Evolutionary conservation across 2,113 vertebrate species (phyloP), one percentile per base, ranked within the genome.

Genomic region (Brachirus orientalis): DNA sequence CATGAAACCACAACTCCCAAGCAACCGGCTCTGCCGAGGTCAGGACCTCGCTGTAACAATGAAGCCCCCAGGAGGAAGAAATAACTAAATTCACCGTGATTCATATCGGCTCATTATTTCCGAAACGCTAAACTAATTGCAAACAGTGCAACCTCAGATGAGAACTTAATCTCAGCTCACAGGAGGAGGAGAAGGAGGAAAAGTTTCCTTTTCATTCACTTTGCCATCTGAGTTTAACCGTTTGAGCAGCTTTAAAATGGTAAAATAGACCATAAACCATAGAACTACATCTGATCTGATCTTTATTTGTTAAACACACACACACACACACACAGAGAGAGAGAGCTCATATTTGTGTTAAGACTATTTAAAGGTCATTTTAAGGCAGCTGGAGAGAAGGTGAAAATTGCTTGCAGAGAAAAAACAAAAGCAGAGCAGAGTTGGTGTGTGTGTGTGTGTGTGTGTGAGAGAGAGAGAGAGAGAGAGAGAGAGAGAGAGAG

Each of bases 21-120:
- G 11, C 22, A 69, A 54, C 35, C 41, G 43, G 55, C 62, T 44
- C 37, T 3, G 13, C 22, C 12, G 41, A 28, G 69, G 71, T 79
- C 85, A 77, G 53, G 75, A 83, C 77, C 74, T 55, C 0, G 3
- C 46, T 61, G 48, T 63, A 44, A 52, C 73, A 65, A 50, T 9
- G 38, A 77, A 69, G 50, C 43, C 58, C 58, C 22, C 0, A 12
- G 2, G 18, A 12, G 44, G 18, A 33, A 46, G 37, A 47, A 50
- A 28, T 59, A 14, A 63, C 6, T 47, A 2, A 50, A 45, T n/a
- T 19, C 45, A 50, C 40, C 3, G 9, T 45, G 37, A 72, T 63
- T 64, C 33, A 58, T 71, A 57, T 52, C 33, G 69, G 28, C 7
- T n/a, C 55, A 22, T 68, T 55, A 60, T 61, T 41, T 43, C 12